Conservation (phyloP, 2,113 vertebrate genomes). For the Heteronetta atricapilla region DNA sequence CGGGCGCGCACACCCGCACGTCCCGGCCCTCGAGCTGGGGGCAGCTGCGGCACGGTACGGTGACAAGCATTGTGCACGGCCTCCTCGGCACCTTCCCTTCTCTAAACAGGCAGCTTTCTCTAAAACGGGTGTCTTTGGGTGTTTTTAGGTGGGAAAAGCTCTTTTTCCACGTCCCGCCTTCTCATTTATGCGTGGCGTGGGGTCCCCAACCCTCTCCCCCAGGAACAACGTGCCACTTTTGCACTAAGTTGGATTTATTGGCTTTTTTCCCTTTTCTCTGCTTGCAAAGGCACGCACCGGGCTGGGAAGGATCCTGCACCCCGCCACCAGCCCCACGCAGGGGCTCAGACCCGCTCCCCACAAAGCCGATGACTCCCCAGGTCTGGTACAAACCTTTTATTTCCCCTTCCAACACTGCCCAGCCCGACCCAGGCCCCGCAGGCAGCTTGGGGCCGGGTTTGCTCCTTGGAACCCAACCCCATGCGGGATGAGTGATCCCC, state of each 20-base stretch:
- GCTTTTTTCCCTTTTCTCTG: neutral
- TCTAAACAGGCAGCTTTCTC: fast-evolving
- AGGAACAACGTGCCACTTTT: neutral
- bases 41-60: fast-evolving
- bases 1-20: fast-evolving
- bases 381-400: constrained; percentile 65
- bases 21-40: fast-evolving
- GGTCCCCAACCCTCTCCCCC: neutral
- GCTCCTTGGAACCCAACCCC: neutral
- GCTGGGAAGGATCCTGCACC: neutral
- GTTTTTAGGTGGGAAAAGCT: fast-evolving
- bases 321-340: fast-evolving
- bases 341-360: neutral
- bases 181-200: fast-evolving
- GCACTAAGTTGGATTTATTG: neutral
- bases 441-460: neutral
- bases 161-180: fast-evolving
- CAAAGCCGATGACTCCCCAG: neutral
- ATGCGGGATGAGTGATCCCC: neutral
- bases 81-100: fast-evolving
- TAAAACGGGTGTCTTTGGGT: fast-evolving
- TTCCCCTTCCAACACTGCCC: neutral
- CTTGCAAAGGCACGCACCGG: fast-evolving
- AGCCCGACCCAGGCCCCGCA: neutral
- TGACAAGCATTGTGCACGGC: fast-evolving